phyloP scores from a whole-genome alignment of 2,113 vertebrate species.

The Thalassarche chlororhynchos region DNA sequence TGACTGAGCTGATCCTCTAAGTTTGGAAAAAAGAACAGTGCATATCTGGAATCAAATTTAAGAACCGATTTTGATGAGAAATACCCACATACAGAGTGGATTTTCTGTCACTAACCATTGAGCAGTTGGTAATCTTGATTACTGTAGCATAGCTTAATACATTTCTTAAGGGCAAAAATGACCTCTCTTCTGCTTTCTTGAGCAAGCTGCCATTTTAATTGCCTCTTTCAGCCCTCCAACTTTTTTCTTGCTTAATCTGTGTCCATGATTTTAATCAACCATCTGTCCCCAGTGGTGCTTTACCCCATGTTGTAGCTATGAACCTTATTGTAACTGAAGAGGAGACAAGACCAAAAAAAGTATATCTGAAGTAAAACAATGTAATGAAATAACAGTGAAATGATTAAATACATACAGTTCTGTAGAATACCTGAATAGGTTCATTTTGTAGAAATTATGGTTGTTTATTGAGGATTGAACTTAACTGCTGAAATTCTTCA shows the following conservation, averaged over 20 bases:
- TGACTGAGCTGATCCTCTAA: background rate
- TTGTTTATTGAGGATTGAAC: background rate
- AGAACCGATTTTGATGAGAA: conserved; percentile 13
- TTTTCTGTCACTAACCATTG: conserved; percentile 20
- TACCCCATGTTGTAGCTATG: background rate
- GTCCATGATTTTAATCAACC: conserved; percentile 48
- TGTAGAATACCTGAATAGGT: background rate
- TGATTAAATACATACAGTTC: background rate
- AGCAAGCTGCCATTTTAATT: conserved; percentile 60
- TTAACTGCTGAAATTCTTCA: background rate
- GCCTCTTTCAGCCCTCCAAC: conserved; percentile 31
- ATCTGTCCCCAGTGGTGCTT: conserved; percentile 62
- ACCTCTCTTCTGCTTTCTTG: conserved; percentile 62
- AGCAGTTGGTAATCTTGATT: conserved; percentile 51
- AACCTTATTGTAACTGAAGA: conserved; percentile 6
- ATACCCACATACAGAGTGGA: background rate
- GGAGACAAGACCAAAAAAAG: background rate
- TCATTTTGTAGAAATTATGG: background rate
- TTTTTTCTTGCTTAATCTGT: conserved; percentile 49
- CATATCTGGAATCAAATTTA: background rate
- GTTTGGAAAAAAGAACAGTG: background rate
- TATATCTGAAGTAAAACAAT: background rate
- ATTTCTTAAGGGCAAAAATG: conserved; percentile 55
- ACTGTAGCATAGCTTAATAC: conserved; percentile 41
- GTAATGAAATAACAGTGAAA: background rate